Base-by-base conservation (phyloP, 2,888 invertebrate species). In the Melanchra persicariae region DNA sequence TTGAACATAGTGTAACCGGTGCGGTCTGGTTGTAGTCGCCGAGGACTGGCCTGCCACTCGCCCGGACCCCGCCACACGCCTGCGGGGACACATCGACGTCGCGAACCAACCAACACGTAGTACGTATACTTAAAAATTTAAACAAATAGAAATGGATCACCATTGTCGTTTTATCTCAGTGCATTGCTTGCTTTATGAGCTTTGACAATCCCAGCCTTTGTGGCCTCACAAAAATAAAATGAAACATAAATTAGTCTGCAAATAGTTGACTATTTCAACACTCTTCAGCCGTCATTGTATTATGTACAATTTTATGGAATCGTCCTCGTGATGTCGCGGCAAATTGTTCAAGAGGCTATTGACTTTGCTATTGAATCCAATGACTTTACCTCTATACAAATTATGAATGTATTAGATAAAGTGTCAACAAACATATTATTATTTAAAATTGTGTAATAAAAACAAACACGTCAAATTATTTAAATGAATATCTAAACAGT, bases 21-120 rank as follows among this genome's bases (percentile, higher is more conserved):
- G 71, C 82, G 83, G 86, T 94, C 90, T 93, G 90, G 89, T 94
- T 94, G 87, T 94, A 95, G 95, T 91, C 89, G 85, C 89, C 89
- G 92, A 91, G 93, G 91, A 86, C 93, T 92, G 94, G 95, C 92
- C 93, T 91, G 93, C 92, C 93, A 91, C 81, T 91, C 93, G 73
- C 92, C 93, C 83, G 92, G 92, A 88, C 91, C 91, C 92, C 91
- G 92, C 91, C 87, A 77, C 83, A 70, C 73, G 82, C 84, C 89
- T 79, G 91, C 92, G 93, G 92, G 93, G 91, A 86, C 81, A 85
- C 87, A 71, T 84, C 83, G 79, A 81, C 85, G 77, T 78, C 87
- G 74, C 83, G 85, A 77, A 89, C 86, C 90, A 69, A 89, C 91
- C 89, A 93, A 84, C 90, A 94, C 94, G 93, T 94, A 94, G 95